phyloP scores from a whole-genome alignment of 2,797 vertebrate genomes.

The Chaenodraco wilsoni region DNA sequence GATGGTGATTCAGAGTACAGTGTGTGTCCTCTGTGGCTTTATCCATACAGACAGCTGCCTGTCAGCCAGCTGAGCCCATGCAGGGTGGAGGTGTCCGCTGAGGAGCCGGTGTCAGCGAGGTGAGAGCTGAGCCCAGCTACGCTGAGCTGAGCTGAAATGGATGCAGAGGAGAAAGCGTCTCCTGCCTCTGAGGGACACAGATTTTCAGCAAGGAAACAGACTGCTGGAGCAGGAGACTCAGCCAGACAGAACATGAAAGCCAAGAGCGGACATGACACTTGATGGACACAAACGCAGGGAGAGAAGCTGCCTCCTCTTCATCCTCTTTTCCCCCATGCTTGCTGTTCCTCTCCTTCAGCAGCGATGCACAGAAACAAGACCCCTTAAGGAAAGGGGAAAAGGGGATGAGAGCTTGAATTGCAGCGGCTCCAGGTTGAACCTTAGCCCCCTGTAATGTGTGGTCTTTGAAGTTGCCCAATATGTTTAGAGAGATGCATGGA shows the following conservation, averaged over 20 bases:
- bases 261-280: slow-evolving; percentile 82
- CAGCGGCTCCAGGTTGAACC: slow-evolving; percentile 56
- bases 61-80: slow-evolving; percentile 79
- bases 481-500: slow-evolving; percentile 48
- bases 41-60: slow-evolving; percentile 79
- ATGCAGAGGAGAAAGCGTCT: slow-evolving; percentile 66
- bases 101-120: slow-evolving; percentile 74
- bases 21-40: slow-evolving; percentile 65
- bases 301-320: slow-evolving; percentile 44
- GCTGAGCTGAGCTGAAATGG: slow-evolving; percentile 69
- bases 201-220: slow-evolving; percentile 72
- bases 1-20: slow-evolving; percentile 64
- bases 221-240: slow-evolving; percentile 83
- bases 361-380: slow-evolving; percentile 26
- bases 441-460: slow-evolving; percentile 51
- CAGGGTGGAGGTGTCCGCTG: slow-evolving; percentile 65
- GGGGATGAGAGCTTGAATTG: slow-evolving; percentile 33
- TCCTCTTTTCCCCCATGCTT: neutral
- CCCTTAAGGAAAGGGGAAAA: slow-evolving; percentile 14
- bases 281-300: slow-evolving; percentile 79
- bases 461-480: slow-evolving; percentile 60
- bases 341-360: slow-evolving; percentile 36
- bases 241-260: slow-evolving; percentile 84
- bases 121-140: slow-evolving; percentile 64
- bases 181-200: slow-evolving; percentile 81